Evolutionary conservation across 1,140 invertebrate species (phyloP).

Genomic region (Hydropsyche tenuis): DNA sequence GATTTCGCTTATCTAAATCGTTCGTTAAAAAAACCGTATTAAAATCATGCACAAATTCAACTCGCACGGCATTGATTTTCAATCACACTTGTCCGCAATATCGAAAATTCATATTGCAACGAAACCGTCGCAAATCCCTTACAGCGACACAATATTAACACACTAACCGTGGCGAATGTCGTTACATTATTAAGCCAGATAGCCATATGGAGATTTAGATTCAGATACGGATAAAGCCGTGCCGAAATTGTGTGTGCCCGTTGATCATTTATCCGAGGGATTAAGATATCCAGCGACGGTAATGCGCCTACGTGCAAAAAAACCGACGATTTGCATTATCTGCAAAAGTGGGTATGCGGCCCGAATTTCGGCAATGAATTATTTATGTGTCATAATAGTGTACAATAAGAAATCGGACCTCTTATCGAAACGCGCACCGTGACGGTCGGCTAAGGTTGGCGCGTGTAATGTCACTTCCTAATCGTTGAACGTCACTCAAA

Average conservation of each 20-base stretch:
- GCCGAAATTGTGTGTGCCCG: neutral
- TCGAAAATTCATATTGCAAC: no score
- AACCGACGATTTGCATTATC: neutral
- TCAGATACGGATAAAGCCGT: slow-evolving; percentile 17
- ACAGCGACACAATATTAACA: no score
- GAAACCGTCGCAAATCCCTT: no score
- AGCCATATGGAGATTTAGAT: slow-evolving; percentile 25
- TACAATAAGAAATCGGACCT: neutral
- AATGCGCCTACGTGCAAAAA: neutral
- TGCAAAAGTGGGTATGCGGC: neutral
- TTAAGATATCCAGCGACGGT: no score
- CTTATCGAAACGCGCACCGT: slow-evolving; percentile 25
- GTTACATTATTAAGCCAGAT: slow-evolving; percentile 4
- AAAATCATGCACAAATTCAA: no score
- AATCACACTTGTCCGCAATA: no score
- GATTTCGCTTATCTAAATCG: no score
- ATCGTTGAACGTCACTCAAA: slow-evolving; percentile 43
- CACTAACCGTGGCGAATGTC: neutral
- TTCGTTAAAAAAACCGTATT: no score
- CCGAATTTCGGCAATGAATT: neutral
- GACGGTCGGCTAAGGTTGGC: slow-evolving; percentile 33
- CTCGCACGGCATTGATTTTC: no score
- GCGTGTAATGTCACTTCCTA: slow-evolving; percentile 40
- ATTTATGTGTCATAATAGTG: no score
- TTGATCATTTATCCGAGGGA: neutral